Evolutionary conservation across 1,140 invertebrate species (phyloP).

Genomic region (Brachionus rubens): DNA sequence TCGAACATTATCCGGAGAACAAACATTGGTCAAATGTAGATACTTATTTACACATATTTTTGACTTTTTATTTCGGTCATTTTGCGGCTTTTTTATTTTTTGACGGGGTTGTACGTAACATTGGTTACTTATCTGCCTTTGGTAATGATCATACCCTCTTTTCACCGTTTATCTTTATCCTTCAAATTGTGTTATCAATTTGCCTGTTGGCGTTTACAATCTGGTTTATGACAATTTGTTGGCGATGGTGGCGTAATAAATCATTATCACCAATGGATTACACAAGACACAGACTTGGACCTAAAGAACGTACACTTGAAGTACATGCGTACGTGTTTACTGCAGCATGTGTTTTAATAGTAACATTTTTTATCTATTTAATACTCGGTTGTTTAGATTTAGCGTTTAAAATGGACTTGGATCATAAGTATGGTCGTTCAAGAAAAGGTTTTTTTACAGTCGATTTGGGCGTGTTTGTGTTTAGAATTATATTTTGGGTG

Average conservation of each 20-base stretch:
- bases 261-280: constrained; percentile 14
- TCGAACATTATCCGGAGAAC: constrained; percentile 36
- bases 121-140: constrained; percentile 23
- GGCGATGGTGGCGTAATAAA: constrained; percentile 45
- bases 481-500: constrained; percentile 39
- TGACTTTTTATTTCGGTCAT: constrained; percentile 45
- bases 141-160: neutral
- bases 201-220: constrained; percentile 23
- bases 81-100: constrained; percentile 44
- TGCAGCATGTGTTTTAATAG: constrained; percentile 8
- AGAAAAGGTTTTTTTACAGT: constrained; percentile 8
- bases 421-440: neutral
- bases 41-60: constrained; percentile 45
- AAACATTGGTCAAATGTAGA: constrained; percentile 31
- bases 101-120: constrained; percentile 34
- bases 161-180: constrained; percentile 14
- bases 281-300: neutral
- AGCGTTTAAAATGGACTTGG: neutral
- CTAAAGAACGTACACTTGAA: neutral
- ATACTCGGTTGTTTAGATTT: constrained; percentile 25
- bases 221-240: constrained; percentile 46
- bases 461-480: constrained; percentile 34
- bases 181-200: constrained; percentile 27
- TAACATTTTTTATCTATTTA: constrained; percentile 36
- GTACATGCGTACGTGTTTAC: constrained; percentile 34